phyloP scores from a whole-genome alignment of 2,888 invertebrate genomes.

The Sthenelais limicola region DNA sequence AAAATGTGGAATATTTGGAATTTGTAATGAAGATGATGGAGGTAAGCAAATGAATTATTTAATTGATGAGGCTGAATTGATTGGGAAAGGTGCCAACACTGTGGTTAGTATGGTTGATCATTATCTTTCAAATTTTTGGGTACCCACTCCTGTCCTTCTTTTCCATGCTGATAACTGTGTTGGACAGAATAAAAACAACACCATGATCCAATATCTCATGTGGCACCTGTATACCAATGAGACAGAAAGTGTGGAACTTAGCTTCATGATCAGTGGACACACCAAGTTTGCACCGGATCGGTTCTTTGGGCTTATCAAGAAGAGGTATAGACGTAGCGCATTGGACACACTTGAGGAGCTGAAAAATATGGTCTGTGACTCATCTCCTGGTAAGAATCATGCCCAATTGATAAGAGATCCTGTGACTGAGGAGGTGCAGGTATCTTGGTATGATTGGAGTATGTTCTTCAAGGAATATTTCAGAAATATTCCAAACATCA shows the following conservation, averaged over 20 bases:
- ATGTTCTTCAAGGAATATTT: background rate
- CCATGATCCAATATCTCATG: background rate
- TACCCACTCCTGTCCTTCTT: background rate
- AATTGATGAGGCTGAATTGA: background rate
- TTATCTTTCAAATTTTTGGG: background rate
- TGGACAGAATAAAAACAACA: background rate
- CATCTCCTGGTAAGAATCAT: background rate
- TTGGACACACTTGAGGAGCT: background rate
- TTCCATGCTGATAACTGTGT: too few species aligned
- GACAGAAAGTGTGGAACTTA: background rate
- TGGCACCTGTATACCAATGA: background rate
- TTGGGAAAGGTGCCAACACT: background rate
- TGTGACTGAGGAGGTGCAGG: background rate
- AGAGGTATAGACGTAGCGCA: background rate
- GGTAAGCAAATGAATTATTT: background rate
- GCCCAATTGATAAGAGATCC: background rate
- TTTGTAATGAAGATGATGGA: background rate
- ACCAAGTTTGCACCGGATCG: background rate
- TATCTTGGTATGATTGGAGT: background rate
- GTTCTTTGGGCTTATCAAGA: background rate
- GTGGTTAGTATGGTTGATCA: background rate
- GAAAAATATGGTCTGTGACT: background rate
- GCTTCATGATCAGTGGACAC: background rate
- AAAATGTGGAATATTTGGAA: background rate
- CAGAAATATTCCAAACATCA: background rate